phyloP scores from a whole-genome alignment of 2,113 vertebrate genomes.

The Amazona vittata region DNA sequence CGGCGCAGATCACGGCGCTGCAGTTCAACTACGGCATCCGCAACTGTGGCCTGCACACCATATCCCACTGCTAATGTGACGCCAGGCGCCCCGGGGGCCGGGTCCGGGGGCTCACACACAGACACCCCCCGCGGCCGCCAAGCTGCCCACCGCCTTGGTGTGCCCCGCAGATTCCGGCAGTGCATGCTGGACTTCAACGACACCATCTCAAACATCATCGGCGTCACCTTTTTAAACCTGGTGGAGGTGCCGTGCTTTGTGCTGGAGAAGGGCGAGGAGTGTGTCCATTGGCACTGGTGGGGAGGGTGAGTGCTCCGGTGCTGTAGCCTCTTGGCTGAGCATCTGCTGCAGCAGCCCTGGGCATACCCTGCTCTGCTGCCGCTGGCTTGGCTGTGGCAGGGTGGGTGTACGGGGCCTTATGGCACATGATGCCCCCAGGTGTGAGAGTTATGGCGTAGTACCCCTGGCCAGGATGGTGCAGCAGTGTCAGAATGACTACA shows the following conservation, averaged over 20 bases:
- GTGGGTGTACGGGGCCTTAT: not conserved
- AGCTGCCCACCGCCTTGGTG: not conserved
- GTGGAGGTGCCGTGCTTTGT: slow-evolving; percentile 87
- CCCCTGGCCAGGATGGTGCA: slow-evolving; percentile 66
- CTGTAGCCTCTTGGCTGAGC: not conserved
- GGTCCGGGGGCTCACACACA: accelerated
- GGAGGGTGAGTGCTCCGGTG: slow-evolving; percentile 58
- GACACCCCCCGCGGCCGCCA: not conserved
- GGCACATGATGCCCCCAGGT: slow-evolving; percentile 3
- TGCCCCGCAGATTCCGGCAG: slow-evolving; percentile 76
- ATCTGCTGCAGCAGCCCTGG: accelerated
- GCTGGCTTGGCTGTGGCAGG: not conserved
- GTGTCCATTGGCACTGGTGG: slow-evolving; percentile 76
- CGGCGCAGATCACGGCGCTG: slow-evolving; percentile 80
- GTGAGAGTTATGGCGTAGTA: slow-evolving; percentile 29
- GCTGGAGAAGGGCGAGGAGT: slow-evolving; percentile 78
- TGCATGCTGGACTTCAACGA: slow-evolving; percentile 80
- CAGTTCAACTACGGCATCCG: slow-evolving; percentile 83
- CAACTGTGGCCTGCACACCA: slow-evolving; percentile 86
- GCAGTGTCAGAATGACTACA: slow-evolving; percentile 48
- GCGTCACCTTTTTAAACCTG: slow-evolving; percentile 84
- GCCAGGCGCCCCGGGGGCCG: slow-evolving; percentile 70
- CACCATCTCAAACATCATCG: slow-evolving; percentile 81
- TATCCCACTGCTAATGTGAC: slow-evolving; percentile 91
- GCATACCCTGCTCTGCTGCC: not conserved